Percentiles rank a stretch among this genome's conserved stretches.
phyloP scores from a whole-genome alignment of 53 echinoderm and acorn worm species.

The Paracentrotus lividus region DNA sequence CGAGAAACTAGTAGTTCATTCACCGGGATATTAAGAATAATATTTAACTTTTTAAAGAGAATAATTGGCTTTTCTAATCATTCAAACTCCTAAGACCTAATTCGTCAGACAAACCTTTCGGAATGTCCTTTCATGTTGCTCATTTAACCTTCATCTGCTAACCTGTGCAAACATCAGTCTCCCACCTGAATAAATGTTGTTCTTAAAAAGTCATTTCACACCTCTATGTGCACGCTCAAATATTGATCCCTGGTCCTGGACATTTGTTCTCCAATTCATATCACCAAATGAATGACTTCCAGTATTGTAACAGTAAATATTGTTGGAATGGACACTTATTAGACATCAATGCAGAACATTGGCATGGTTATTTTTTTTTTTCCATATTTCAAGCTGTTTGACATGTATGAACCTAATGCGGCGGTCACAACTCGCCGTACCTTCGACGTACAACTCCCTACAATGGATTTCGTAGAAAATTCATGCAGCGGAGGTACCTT shows the following conservation, averaged over 20 bases:
- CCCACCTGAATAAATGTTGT: background rate
- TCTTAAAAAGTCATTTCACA: constrained; percentile 3
- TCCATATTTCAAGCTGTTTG: too few relatives aligned
- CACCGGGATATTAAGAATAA: background rate
- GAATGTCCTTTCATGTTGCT: background rate
- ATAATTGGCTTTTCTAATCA: background rate
- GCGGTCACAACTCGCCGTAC: too few relatives aligned
- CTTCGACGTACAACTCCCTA: too few relatives aligned
- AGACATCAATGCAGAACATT: too few relatives aligned
- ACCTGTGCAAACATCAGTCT: background rate
- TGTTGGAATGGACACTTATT: background rate
- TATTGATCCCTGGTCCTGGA: constrained; percentile 21
- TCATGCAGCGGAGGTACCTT: too few relatives aligned
- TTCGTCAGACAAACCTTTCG: background rate
- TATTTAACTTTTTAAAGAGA: background rate
- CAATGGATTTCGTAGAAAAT: too few relatives aligned
- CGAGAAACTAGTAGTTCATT: background rate
- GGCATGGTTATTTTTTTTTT: too few relatives aligned
- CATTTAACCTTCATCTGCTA: background rate
- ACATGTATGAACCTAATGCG: too few relatives aligned
- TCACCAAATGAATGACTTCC: constrained; percentile 4
- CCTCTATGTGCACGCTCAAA: constrained; percentile 11
- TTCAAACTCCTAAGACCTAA: background rate
- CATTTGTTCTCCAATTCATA: background rate
- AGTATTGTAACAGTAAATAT: background rate